Conservation (phyloP, 1,140 invertebrate species). For the Rhagoletis zephyria region DNA sequence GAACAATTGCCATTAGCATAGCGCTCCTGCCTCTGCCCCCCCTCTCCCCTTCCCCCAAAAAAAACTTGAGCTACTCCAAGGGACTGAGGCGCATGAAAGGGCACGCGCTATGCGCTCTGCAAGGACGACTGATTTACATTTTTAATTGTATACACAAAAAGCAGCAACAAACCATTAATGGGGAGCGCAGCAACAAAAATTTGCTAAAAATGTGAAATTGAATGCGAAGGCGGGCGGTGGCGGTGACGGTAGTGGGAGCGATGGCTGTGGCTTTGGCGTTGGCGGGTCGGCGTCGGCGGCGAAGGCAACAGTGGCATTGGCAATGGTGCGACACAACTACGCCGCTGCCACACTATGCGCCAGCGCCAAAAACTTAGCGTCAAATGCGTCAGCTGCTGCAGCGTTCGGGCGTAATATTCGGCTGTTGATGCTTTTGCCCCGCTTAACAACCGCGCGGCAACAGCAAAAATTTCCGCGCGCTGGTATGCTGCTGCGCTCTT, state of each 20-base stretch:
- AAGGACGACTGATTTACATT: slow-evolving; percentile 61
- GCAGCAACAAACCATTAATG: slow-evolving; percentile 49
- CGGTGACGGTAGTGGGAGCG: not conserved
- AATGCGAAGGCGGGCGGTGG: not conserved
- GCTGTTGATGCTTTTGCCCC: not conserved
- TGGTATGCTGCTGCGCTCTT: not conserved
- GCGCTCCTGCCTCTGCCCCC: not conserved
- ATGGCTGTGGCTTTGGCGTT: no score
- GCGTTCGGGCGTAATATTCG: not conserved
- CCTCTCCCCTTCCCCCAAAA: not conserved
- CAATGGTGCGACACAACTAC: slow-evolving; percentile 24
- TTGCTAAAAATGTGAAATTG: slow-evolving; percentile 40
- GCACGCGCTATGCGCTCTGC: slow-evolving; percentile 44
- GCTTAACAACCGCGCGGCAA: not conserved
- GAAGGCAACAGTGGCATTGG: not conserved
- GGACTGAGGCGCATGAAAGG: slow-evolving; percentile 40
- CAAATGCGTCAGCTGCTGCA: not conserved
- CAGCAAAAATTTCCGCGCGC: not conserved
- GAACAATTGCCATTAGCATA: slow-evolving; percentile 57
- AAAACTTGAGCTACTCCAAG: slow-evolving; percentile 12
- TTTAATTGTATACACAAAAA: slow-evolving; percentile 60
- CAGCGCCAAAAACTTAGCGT: not conserved
- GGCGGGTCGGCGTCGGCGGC: not conserved
- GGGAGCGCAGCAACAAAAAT: slow-evolving; percentile 44
- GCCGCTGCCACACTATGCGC: not conserved